Conservation (phyloP, 2,797 vertebrate genomes). For the Neomorphus geoffroyi region DNA sequence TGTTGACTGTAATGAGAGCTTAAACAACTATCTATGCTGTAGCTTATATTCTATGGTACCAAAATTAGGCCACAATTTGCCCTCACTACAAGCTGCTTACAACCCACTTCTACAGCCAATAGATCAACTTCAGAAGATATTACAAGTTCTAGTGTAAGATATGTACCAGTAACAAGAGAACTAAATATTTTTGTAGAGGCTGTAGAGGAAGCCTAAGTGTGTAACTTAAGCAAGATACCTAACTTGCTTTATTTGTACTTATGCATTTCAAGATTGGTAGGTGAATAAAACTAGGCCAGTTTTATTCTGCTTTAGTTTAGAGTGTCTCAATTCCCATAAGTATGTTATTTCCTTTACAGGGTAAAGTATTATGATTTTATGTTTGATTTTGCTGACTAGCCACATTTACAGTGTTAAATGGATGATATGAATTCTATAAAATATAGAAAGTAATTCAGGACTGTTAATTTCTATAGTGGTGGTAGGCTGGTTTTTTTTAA, state of each 20-base stretch:
- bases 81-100: not conserved
- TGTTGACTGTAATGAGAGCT: not conserved
- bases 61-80: not conserved
- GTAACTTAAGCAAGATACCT: not conserved
- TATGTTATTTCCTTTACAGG: not conserved
- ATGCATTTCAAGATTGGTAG: not conserved
- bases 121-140: not conserved
- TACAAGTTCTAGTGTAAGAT: not conserved
- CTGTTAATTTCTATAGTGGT: conserved; percentile 39
- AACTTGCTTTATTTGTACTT: not conserved
- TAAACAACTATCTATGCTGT: not conserved
- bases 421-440: conserved; percentile 16
- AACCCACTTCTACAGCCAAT: not conserved
- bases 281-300: not conserved
- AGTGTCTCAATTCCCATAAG: not conserved
- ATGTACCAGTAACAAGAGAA: not conserved
- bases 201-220: not conserved
- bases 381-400: not conserved
- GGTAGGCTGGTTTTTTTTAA: not conserved
- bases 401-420: not conserved
- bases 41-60: not conserved
- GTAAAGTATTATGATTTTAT: not conserved
- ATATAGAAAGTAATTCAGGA: not conserved
- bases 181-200: not conserved
- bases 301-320: rapidly evolving